Base-by-base conservation (phyloP, 2,113 vertebrate species). In the Solea solea region DNA sequence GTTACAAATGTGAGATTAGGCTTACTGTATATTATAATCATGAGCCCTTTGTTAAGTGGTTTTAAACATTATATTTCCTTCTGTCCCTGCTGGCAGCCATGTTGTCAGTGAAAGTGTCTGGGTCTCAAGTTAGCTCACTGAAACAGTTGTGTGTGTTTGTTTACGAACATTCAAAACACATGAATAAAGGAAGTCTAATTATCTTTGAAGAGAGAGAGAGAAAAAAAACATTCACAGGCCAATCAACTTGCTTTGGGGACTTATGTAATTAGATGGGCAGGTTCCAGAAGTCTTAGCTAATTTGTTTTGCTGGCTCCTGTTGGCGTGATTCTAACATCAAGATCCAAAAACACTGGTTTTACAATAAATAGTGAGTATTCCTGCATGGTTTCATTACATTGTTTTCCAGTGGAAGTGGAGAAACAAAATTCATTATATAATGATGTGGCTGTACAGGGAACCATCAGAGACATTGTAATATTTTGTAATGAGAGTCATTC, bases 261-360 rank as follows among this genome's bases (percentile, higher is more conserved):
- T 70, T 67, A 64, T 40, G 77, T 88, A 87, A 90, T 90, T 85
- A 86, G 84, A 76, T 41, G 41, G 80, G 66, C 80, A 72, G 69
- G 59, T 66, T 87, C 74, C 76, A 58, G 69, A 75, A 41, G 63
- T 66, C 78, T 58, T 25, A 44, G 53, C 66, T 84, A 68, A 88
- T 88, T 83, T 80, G 54, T 60, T 70, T 73, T 57, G 74, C 76
- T 81, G 74, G 77, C 72, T 64, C 51, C 57, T 75, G 34, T 34
- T 34, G 34, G 34, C 58, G 65, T 64, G 60, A 84, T 72, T 82
- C 85, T 34, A 66, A 51, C 81, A 69, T 79, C 72, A 72, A 75
- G 57, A 50, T 63, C 25, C 57, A 69, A 74, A 72, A 69, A 69
- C 64, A 42, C 2, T 13, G 8, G 28, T 66, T 72, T 59, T 60